Evolutionary conservation across 23 tunicate species (phyloP), one percentile per base, ranked within the genome.

Genomic region (Halocynthia aurantium): DNA sequence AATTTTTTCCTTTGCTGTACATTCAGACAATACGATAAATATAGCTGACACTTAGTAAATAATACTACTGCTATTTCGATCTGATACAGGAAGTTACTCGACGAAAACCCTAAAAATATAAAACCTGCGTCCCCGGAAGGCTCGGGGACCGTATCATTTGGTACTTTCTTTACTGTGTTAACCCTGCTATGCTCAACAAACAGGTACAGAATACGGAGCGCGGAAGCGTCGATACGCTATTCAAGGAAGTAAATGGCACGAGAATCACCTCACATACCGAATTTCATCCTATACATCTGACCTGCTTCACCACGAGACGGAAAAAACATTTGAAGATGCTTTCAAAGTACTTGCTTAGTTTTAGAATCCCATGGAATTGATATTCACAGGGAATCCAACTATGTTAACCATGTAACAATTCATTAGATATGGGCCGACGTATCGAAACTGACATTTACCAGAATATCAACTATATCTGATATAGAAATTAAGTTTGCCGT

Each of bases 241-340:
- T 9, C 88, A 84, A 69, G 88, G 96, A 9, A 73, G 82, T 50
- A 89, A 76, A 53, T 89, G 96, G 96, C 80, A 73, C 7, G 66
- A 80, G 50, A 73, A 54, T 6, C 53, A 76, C 13, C 69, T 89
- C 19, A 83, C 96, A 6, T 89, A 84, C 72, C 80, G 78, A 68
- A 21, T 89, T 21, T 10, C 69, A 7, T 62, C 69, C 10, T 64
- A 67, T 68, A 78, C 96, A 6, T 62, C 76, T 1, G 84, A 89
- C 49, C 56, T 89, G 56, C 19, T 66, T 13, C 79, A 67, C 10
- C 8, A 55, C 7, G 70, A 83, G 22, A 71, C 68, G 51, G 83
- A 80, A 60, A 61, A 52, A 17, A 82, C 80, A 70, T 61, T 89
- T 0, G 57, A 51, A 50, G 88, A 73, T 12, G 96, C 96, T n/a